Evolutionary conservation across 23 tunicate species (phyloP).

Genomic region (Trididemnum clinides): DNA sequence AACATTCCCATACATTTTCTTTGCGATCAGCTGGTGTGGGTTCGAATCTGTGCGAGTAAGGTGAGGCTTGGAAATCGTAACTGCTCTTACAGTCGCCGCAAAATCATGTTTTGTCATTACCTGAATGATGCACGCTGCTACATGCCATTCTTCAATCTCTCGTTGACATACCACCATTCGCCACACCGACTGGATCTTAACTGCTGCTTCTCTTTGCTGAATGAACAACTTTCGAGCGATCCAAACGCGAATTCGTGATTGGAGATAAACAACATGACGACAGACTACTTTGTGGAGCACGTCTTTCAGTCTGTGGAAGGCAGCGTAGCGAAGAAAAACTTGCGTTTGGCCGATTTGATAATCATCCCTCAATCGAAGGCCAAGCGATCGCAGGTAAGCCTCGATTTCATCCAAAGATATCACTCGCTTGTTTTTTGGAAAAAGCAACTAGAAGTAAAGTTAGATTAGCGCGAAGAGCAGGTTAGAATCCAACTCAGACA

Average conservation of each 20-base stretch:
- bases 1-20: too few species aligned
- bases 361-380: slow-evolving; percentile 13
- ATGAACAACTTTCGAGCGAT: slow-evolving; percentile 27
- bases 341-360: slow-evolving; percentile 50
- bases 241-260: slow-evolving; percentile 36
- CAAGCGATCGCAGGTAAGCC: neutral
- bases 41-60: too few species aligned
- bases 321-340: slow-evolving; percentile 49
- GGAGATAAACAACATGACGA: slow-evolving; percentile 24
- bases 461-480: too few species aligned
- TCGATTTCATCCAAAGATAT: slow-evolving; percentile 18
- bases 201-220: slow-evolving; percentile 19
- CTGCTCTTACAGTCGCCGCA: too few species aligned
- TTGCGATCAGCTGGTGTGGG: too few species aligned
- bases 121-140: slow-evolving; percentile 54
- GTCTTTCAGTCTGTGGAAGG: slow-evolving; percentile 22
- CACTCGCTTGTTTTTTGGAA: slow-evolving; percentile 3
- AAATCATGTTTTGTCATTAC: neutral
- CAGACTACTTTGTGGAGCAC: slow-evolving; percentile 39
- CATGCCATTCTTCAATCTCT: slow-evolving; percentile 61
- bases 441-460: slow-evolving; percentile 37
- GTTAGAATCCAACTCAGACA: too few species aligned
- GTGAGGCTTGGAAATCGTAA: too few species aligned
- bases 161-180: slow-evolving; percentile 48
- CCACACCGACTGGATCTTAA: slow-evolving; percentile 64